Percentiles rank a stretch among this genome's conserved stretches.
Conservation (phyloP, 1,140 invertebrate genomes). For the Anagrus nilaparvatae region DNA sequence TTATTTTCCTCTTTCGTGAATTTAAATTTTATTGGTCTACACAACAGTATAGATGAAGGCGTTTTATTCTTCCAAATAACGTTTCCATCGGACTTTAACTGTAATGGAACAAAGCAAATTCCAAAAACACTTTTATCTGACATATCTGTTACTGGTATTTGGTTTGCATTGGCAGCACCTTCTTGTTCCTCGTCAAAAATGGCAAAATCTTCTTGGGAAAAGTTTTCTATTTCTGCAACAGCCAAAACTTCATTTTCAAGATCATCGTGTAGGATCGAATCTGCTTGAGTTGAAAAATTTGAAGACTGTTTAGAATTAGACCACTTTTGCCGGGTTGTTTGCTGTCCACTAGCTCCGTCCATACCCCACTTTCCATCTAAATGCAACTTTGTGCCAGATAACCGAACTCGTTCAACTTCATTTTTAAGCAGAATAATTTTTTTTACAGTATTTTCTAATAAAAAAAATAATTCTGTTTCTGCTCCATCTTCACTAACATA, state of each 20-base stretch:
- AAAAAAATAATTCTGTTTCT: neutral
- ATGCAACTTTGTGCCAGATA: too few species aligned
- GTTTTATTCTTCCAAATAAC: constrained; percentile 27
- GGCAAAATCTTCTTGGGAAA: too few species aligned
- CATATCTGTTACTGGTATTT: neutral
- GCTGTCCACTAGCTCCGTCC: constrained; percentile 23
- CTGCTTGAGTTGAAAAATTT: too few species aligned
- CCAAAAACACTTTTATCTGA: constrained; percentile 17
- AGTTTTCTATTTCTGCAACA: too few species aligned
- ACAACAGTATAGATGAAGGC: constrained; percentile 27
- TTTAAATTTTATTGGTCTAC: constrained; percentile 23
- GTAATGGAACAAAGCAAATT: constrained; percentile 22
- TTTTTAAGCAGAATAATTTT: neutral
- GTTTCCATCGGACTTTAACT: constrained; percentile 12
- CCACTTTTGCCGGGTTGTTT: constrained; percentile 23
- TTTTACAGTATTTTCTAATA: constrained; percentile 4
- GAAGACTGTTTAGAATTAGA: too few species aligned
- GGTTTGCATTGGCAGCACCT: too few species aligned
- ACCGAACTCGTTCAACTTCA: too few species aligned
- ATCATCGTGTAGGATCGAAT: too few species aligned
- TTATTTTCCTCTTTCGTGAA: constrained; percentile 26
- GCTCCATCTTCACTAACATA: neutral
- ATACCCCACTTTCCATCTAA: constrained; percentile 24
- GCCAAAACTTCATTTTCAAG: too few species aligned
- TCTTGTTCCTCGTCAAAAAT: too few species aligned